These are phyloP conservation scores for Acrobasis suavella DNA, from an alignment of 2,888 invertebrate genomes.

Conservation along the genomic window DNA sequence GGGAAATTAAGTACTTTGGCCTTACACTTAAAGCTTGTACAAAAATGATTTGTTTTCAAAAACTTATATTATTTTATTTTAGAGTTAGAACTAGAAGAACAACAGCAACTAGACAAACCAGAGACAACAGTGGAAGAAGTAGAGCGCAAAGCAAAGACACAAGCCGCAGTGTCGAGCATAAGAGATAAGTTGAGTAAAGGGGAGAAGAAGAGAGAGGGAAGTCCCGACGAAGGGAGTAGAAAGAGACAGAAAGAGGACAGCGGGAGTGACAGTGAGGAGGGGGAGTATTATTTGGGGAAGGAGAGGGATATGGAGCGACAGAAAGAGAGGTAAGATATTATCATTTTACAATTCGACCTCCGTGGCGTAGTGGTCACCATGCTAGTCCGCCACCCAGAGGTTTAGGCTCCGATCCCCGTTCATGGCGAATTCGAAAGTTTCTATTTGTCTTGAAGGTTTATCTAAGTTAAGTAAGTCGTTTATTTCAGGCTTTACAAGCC, in stretches of 20 bases:
- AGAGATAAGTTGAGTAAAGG: conserved; percentile 58
- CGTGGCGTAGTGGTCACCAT: too few relatives aligned
- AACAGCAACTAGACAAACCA: conserved; percentile 40
- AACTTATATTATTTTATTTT: conserved; percentile 26
- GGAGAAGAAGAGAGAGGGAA: conserved; percentile 53
- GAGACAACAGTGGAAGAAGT: conserved; percentile 48
- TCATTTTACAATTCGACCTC: background rate
- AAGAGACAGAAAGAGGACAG: conserved; percentile 50
- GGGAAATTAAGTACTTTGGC: too few relatives aligned
- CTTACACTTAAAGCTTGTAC: too few relatives aligned
- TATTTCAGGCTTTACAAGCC: too few relatives aligned
- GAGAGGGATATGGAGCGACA: conserved; percentile 82
- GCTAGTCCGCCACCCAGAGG: too few relatives aligned
- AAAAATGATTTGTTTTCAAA: too few relatives aligned
- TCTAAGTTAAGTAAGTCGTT: too few relatives aligned
- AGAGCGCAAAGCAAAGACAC: conserved; percentile 56
- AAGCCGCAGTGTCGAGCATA: conserved; percentile 60
- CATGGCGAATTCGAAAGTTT: too few relatives aligned
- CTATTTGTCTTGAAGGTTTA: too few relatives aligned
- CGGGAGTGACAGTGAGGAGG: conserved; percentile 57
- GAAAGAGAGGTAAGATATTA: conserved; percentile 77
- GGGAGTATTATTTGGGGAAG: conserved; percentile 84
- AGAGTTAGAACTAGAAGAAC: conserved; percentile 71
- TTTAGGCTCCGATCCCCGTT: too few relatives aligned
- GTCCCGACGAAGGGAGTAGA: conserved; percentile 41